Percentiles rank a stretch among this genome's conserved stretches.
Conservation (phyloP, 53 echinoderm and acorn worm species). For the Holothuria scabra region DNA sequence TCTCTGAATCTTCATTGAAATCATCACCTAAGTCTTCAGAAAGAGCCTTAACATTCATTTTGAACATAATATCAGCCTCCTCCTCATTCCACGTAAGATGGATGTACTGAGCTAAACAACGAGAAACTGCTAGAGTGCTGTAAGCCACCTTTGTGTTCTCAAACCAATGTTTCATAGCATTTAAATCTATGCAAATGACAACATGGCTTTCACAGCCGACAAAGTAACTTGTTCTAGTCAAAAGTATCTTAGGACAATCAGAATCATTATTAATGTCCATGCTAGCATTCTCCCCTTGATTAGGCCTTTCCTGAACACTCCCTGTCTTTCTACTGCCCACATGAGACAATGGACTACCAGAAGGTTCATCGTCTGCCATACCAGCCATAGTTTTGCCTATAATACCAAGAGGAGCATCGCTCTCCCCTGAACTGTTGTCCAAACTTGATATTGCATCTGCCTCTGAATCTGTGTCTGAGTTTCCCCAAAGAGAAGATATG, state of each 20-base stretch:
- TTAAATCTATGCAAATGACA: slow-evolving; percentile 25
- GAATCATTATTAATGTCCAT: no score
- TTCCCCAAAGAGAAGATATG: no score
- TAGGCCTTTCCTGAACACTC: no score
- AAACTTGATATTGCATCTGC: no score
- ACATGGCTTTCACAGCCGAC: slow-evolving; percentile 32
- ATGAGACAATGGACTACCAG: no score
- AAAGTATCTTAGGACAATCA: background rate
- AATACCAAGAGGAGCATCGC: no score
- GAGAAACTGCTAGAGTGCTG: slow-evolving; percentile 1
- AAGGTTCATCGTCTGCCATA: no score
- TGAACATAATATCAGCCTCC: slow-evolving; percentile 12
- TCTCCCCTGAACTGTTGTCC: no score
- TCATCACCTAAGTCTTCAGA: background rate
- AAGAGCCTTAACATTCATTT: background rate
- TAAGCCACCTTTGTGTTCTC: slow-evolving; percentile 6
- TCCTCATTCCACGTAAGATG: slow-evolving; percentile 21
- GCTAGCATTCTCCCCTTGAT: no score
- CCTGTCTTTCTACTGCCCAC: no score
- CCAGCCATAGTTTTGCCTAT: no score
- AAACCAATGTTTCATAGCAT: slow-evolving; percentile 37
- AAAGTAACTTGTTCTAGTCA: slow-evolving; percentile 7
- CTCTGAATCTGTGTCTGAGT: no score
- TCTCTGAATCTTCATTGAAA: background rate
- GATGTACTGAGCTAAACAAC: background rate